Evolutionary conservation across 2,888 invertebrate genomes (phyloP), one percentile per base, ranked within the genome.

Genomic region (Trachelus tabidus): DNA sequence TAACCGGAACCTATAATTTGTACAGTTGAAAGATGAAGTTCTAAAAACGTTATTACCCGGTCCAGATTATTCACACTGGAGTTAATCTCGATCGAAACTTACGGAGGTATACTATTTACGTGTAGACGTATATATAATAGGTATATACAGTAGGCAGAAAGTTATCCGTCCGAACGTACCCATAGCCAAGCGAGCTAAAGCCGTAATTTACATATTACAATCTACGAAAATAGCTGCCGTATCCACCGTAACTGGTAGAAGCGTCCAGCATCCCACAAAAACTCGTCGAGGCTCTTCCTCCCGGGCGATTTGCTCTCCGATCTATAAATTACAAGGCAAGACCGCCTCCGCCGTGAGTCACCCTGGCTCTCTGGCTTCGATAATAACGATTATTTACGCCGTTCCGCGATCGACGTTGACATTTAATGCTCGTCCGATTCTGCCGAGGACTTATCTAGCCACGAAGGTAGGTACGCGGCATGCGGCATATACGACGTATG

Each of bases 361-460:
- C 12, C 75, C 75, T 77, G 34, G 73, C 77, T 80, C 81, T 81
- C 86, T 34, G 37, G 15, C 83, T 87, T 87, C 84, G 86, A 89
- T 87, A 90, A 89, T 88, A 87, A 88, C 87, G 88, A 90, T 90
- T 89, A 90, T 89, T 90, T 89, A 89, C 85, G 81, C 83, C 85
- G 85, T 80, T 80, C 83, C 82, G 79, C 84, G 85, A 89, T 88
- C 86, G 87, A 82, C 85, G 88, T 84, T 90, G 90, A 90, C 90
- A 87, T 90, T 90, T 90, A 90, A 86, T 83, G 87, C 85, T 80
- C 81, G 79, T 74, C 79, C 78, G 81, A 76, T 79, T 73, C 68
- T 34, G 77, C 75, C 68, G 69, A 31, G 77, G 34, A 69, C 74
- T 77, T 69, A 33, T 68, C n/a, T 76, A 34, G 71, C 15, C 35